Evolutionary conservation across 2,888 invertebrate species (phyloP), one percentile per base, ranked within the genome.

Genomic region (Drosophila flavopinicola): DNA sequence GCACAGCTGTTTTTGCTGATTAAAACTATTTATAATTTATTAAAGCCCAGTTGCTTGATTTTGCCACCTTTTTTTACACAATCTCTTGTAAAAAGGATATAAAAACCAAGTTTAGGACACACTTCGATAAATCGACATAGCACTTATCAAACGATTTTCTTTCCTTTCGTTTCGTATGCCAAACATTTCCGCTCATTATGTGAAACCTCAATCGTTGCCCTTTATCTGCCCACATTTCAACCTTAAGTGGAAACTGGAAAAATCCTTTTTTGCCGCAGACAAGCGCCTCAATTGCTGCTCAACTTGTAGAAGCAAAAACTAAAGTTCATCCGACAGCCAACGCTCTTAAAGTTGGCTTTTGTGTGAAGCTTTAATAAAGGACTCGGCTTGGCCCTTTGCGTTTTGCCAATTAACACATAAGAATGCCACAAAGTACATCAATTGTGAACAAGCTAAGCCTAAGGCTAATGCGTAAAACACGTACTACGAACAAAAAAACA

Each of bases 361-460:
- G 13, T 27, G 5, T 45, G 39, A 5, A 9, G 15, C 29, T 20
- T 15, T 42, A 41, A 11, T 10, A 27, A 17, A 23, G 25, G n/a
- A 17, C 30, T 29, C 48, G 20, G 20, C 20, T 30, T 23, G 25
- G 9, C 11, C 45, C 23, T 25, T 20, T 1, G n/a, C 15, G 17
- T 27, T 1, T 29, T 9, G 29, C 13, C 51, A 72, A 66, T 72
- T 72, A 72, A 52, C 52, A 58, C 37, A 33, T n/a, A 15, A 7
- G n/a, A 10, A 32, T 10, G 2, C 20, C 15, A 48, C 33, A 48
- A 35, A 27, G 3, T 13, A 35, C 15, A 29, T 27, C 53, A 49
- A 48, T 72, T 66, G 56, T 53, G 37, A 41, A 60, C 35, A 56
- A 57, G 45, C 38, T 10, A 38, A 20, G 49, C 10, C 47, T 1